phyloP scores from a whole-genome alignment of 2,113 vertebrate species.

The Psittacula cyanocephala region DNA sequence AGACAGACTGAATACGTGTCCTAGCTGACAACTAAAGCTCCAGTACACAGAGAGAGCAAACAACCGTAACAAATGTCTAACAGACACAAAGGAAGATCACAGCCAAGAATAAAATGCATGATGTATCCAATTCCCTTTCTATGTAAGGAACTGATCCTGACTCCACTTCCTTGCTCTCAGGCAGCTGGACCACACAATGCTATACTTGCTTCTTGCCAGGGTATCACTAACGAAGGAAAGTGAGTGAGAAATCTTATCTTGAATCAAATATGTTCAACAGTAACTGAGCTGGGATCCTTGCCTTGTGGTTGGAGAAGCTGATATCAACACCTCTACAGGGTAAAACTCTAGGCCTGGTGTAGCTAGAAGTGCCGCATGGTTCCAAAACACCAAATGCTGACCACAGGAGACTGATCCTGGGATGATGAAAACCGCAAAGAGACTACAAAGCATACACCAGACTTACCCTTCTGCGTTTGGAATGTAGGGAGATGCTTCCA shows the following conservation, averaged over 20 bases:
- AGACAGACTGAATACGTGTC: neutral
- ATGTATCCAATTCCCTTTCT: neutral
- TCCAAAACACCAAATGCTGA: neutral
- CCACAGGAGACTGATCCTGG: neutral
- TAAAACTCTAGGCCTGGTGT: neutral
- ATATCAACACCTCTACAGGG: neutral
- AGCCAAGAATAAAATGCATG: conserved; percentile 4
- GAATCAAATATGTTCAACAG: neutral
- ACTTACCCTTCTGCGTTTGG: neutral
- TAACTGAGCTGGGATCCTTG: neutral
- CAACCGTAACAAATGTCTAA: neutral
- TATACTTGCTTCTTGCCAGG: neutral
- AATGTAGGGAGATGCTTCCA: neutral
- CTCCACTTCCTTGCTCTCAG: neutral
- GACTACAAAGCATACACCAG: neutral
- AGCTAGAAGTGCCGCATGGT: neutral
- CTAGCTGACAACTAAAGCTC: neutral
- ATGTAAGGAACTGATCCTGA: neutral
- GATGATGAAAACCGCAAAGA: neutral
- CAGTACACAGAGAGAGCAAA: neutral
- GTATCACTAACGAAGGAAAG: neutral
- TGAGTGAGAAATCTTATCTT: conserved; percentile 7
- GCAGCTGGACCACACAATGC: neutral
- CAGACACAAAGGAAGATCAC: conserved; percentile 14
- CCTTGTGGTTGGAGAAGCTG: neutral